Conservation (phyloP, 2,888 invertebrate genomes). For the Oligia strigilis region DNA sequence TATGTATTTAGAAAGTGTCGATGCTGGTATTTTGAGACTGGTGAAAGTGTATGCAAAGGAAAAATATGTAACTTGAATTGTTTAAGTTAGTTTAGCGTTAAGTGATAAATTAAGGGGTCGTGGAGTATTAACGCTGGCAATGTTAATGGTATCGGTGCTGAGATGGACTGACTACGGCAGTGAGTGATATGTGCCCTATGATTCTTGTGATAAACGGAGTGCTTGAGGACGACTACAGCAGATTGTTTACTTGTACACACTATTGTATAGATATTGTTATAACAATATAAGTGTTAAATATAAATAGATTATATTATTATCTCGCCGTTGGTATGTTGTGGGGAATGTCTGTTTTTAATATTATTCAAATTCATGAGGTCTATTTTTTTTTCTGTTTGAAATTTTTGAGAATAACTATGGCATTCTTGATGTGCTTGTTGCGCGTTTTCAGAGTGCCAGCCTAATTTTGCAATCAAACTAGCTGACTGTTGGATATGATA, state of each 20-base stretch:
- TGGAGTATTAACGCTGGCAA: conserved; percentile 61
- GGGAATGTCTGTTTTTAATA: conserved; percentile 87
- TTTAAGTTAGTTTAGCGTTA: conserved; percentile 60
- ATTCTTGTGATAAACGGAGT: conserved; percentile 84
- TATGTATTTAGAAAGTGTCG: conserved; percentile 65
- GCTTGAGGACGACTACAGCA: conserved; percentile 72
- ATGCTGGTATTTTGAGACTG: conserved; percentile 67
- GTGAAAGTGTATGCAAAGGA: conserved; percentile 54
- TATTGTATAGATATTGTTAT: conserved; percentile 84
- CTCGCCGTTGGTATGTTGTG: conserved; percentile 80
- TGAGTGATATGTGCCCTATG: conserved; percentile 82
- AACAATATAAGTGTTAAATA: conserved; percentile 85
- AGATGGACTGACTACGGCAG: conserved; percentile 68
- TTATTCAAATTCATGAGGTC: conserved; percentile 83
- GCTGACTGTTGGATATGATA: conserved; percentile 54
- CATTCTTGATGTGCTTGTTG: conserved; percentile 16
- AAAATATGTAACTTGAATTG: conserved; percentile 78
- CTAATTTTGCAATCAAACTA: conserved; percentile 57
- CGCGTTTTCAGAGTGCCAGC: conserved; percentile 18
- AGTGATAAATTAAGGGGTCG: conserved; percentile 58
- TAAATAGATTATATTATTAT: conserved; percentile 83
- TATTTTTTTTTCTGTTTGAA: conserved; percentile 70
- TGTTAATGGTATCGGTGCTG: conserved; percentile 76
- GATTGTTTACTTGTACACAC: conserved; percentile 79
- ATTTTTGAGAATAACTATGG: conserved; percentile 39